phyloP scores from a whole-genome alignment of 2,888 invertebrate species.

The Helleia helle region DNA sequence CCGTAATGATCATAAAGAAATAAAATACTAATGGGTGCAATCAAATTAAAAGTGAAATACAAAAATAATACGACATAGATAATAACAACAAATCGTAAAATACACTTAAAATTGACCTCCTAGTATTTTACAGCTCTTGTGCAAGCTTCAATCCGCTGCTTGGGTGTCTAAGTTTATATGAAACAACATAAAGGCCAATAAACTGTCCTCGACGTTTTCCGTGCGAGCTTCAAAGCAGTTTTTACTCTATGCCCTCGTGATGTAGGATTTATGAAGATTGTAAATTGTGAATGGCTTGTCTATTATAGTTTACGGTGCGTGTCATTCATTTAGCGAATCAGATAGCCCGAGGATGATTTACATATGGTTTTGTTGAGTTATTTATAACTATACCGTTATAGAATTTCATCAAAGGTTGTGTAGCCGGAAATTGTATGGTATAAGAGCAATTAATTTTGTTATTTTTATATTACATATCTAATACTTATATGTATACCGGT shows the following conservation, averaged over 20 bases:
- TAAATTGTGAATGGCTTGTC: slow-evolving; percentile 54
- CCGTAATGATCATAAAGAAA: slow-evolving; percentile 12
- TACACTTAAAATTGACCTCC: slow-evolving; percentile 56
- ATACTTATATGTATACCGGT: too few relatives aligned
- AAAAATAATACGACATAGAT: slow-evolving; percentile 37
- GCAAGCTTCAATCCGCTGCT: slow-evolving; percentile 63
- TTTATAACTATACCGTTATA: slow-evolving; percentile 12
- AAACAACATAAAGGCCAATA: slow-evolving; percentile 51
- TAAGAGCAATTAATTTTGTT: too few relatives aligned
- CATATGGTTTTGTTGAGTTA: slow-evolving; percentile 19
- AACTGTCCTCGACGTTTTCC: slow-evolving; percentile 26
- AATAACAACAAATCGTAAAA: slow-evolving; percentile 66
- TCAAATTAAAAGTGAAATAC: slow-evolving; percentile 16
- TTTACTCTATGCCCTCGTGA: slow-evolving; percentile 26
- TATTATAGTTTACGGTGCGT: slow-evolving; percentile 53
- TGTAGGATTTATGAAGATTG: slow-evolving; percentile 17
- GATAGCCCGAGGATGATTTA: slow-evolving; percentile 43
- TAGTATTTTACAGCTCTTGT: slow-evolving; percentile 44
- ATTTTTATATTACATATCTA: too few relatives aligned
- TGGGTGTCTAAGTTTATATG: slow-evolving; percentile 67
- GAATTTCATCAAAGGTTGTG: background rate
- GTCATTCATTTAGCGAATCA: slow-evolving; percentile 63
- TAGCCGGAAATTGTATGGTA: background rate
- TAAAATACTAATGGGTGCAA: slow-evolving; percentile 12
- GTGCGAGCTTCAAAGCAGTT: slow-evolving; percentile 18